Conservation (phyloP, 2,113 vertebrate species). For the Larimichthys polyactis region DNA sequence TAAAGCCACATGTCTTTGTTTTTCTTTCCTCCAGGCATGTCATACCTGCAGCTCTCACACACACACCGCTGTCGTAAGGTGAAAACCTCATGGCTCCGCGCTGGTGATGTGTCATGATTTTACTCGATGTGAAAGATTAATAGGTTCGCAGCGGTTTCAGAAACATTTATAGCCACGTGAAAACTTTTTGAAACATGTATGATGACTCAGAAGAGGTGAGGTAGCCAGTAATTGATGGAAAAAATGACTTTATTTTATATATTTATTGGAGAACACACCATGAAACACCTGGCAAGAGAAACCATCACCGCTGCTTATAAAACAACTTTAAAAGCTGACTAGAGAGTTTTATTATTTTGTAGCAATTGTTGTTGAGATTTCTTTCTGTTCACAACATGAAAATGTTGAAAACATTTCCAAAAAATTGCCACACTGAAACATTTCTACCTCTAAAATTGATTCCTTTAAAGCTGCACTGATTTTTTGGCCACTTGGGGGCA, state of each 20-base stretch:
- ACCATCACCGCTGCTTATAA: not conserved
- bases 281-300: conserved; percentile 27
- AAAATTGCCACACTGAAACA: not conserved
- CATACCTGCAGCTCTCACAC: conserved; percentile 60
- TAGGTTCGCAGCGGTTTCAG: conserved; percentile 32
- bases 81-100: not conserved
- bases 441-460: not conserved
- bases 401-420: not conserved
- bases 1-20: conserved; percentile 79
- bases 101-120: conserved; percentile 1
- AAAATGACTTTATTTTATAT: conserved; percentile 27
- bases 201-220: conserved; percentile 51
- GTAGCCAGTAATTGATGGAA: conserved; percentile 35
- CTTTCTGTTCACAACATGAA: not conserved
- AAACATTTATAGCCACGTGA: conserved; percentile 36
- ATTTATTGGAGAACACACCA: conserved; percentile 20
- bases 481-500: not conserved
- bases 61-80: not conserved
- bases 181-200: conserved; percentile 18
- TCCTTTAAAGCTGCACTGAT: not conserved
- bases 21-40: conserved; percentile 71
- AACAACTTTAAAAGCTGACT: not conserved
- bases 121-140: conserved; percentile 23
- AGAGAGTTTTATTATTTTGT: not conserved
- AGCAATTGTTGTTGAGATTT: too few species aligned